Percentiles rank a stretch among this genome's conserved stretches.
These are phyloP conservation scores for Hedychridium roseum DNA, from an alignment of 2,888 invertebrate genomes.

Conservation along the genomic window DNA sequence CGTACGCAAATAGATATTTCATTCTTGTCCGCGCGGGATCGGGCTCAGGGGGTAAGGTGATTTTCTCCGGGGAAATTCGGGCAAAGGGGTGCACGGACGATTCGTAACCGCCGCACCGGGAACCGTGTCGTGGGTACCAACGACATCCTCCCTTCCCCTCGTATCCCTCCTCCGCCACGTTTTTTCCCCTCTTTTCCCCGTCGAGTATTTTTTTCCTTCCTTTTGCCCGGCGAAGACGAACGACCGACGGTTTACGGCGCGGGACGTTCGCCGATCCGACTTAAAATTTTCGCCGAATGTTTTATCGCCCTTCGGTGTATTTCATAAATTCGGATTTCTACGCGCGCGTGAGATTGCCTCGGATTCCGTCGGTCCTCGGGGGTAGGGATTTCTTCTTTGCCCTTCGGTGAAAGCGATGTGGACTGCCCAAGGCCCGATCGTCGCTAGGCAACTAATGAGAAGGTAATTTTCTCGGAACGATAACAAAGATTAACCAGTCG, in stretches of 20 bases:
- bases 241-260: neutral
- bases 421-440: too few relatives aligned
- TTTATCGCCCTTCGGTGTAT: too few relatives aligned
- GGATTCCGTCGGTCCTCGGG: too few relatives aligned
- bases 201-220: conserved; percentile 2
- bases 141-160: conserved; percentile 18
- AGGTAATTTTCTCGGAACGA: too few relatives aligned
- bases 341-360: too few relatives aligned
- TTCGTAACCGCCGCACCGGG: conserved; percentile 15
- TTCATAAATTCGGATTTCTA: too few relatives aligned
- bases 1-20: conserved; percentile 34
- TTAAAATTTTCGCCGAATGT: too few relatives aligned
- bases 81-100: conserved; percentile 31
- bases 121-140: conserved; percentile 27
- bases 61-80: conserved; percentile 44
- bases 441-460: too few relatives aligned
- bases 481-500: too few relatives aligned
- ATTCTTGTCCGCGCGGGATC: conserved; percentile 31
- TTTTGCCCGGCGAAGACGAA: neutral
- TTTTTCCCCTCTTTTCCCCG: neutral
- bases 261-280: too few relatives aligned
- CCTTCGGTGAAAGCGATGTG: too few relatives aligned
- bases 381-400: too few relatives aligned
- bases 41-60: conserved; percentile 39
- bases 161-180: conserved; percentile 5